Evolutionary conservation across 1,140 invertebrate genomes (phyloP), one percentile per base, ranked within the genome.

Genomic region (Halictus rubicundus): DNA sequence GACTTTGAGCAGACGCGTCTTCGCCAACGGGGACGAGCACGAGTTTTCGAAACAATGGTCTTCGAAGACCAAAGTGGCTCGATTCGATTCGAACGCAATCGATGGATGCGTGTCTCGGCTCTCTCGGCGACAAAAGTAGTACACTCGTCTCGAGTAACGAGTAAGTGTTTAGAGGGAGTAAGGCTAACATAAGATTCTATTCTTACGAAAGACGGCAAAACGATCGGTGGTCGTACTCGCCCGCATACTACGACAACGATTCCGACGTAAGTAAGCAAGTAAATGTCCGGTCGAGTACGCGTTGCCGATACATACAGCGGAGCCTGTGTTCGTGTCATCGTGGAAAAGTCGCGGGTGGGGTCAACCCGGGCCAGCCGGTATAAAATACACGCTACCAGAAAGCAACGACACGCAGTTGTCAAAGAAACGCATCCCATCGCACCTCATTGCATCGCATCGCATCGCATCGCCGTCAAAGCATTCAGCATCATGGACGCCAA

Each of bases 401-500:
- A 37, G 59, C 73, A 21, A 25, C 63, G 80, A 54, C 70, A 72
- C 66, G 72, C 82, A 89, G 85, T 90, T 59, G 60, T 87, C 80
- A 32, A 59, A 79, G 27, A 61, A 46, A 46, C 66, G 25, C 66
- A 85, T 81, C 77, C 76, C 64, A 84, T 80, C 72, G 71, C n/a
- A 46, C 10, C 66, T 25, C 60, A 85, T 80, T 73, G 80, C 64
- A 84, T 80, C 70, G 73, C n/a, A 46, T 46, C 60, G 32, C 64
- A 85, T 81, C 77, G 80, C 60, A 83, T 80, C 72, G 73, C 21
- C n/a, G 32, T 32, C 80, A 73, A 39, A 27, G 37, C 21, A 61
- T 46, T 57, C n/a, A 78, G 77, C 81, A 81, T 59, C 79, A 90
- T 90, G 90, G 81, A 69, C 83, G 83, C 60, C 37, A 88, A 89